Evolutionary conservation across 2,888 invertebrate species (phyloP).

Genomic region (Anaspis maculata): DNA sequence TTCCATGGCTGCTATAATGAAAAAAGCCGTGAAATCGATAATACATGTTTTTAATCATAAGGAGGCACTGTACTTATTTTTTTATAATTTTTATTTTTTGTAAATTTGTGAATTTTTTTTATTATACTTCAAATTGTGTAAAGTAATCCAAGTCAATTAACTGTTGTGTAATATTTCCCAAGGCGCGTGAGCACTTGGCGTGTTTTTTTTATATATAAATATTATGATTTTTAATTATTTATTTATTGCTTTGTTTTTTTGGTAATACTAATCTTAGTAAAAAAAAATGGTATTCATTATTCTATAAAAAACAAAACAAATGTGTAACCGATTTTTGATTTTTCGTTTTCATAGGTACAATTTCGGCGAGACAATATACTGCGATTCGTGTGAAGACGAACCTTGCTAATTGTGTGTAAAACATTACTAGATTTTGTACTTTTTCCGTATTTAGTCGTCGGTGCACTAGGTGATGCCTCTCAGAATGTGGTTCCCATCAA

Average conservation of each 20-base stretch:
- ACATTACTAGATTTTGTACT: conserved; percentile 16
- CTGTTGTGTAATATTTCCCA: conserved; percentile 25
- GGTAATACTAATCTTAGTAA: conserved; percentile 26
- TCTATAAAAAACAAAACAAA: too few species aligned
- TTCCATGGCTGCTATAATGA: too few species aligned
- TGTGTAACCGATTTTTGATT: conserved; percentile 20
- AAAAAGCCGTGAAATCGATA: too few species aligned
- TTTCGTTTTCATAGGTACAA: too few species aligned
- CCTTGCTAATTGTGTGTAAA: conserved; percentile 29
- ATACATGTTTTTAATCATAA: too few species aligned
- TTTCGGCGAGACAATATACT: conserved; percentile 30
- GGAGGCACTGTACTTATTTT: conserved; percentile 33
- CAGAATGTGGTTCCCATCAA: too few species aligned
- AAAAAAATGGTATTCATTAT: conserved; percentile 23
- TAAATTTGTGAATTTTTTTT: conserved; percentile 21
- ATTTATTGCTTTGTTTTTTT: conserved; percentile 15
- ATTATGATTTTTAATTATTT: conserved; percentile 1
- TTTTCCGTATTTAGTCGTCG: conserved; percentile 5
- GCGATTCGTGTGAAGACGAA: too few species aligned
- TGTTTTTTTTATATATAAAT: conserved; percentile 15
- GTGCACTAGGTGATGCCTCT: conserved; percentile 5
- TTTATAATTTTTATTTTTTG: conserved; percentile 11
- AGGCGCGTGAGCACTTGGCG: conserved; percentile 12
- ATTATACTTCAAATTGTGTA: conserved; percentile 16
- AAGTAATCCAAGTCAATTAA: conserved; percentile 29